These are phyloP conservation scores for Nycticryphes semicollaris DNA, from an alignment of 2,113 vertebrate species.

Conservation along the genomic window DNA sequence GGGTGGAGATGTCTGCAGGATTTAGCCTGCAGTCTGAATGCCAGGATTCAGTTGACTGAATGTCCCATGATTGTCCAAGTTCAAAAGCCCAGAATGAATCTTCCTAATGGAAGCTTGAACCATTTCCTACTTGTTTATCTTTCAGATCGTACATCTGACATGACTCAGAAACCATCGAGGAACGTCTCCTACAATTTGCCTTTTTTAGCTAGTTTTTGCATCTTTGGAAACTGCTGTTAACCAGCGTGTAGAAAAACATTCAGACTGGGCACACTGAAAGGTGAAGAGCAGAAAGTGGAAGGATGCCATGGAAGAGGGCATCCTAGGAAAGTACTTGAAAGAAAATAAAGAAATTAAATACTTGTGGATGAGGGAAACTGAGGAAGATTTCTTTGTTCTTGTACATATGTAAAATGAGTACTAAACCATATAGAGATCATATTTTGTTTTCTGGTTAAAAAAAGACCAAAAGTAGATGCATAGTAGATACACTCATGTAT, in stretches of 20 bases:
- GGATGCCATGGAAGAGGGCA: background rate
- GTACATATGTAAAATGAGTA: background rate
- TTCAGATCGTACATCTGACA: background rate
- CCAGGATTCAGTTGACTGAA: background rate
- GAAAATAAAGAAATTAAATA: background rate
- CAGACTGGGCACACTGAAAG: background rate
- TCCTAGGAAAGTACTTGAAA: background rate
- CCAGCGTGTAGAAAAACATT: background rate
- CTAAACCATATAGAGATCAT: background rate
- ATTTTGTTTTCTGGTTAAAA: background rate
- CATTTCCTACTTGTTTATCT: background rate
- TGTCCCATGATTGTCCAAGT: background rate
- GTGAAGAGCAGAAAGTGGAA: background rate
- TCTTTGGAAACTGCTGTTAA: background rate
- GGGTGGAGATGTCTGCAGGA: background rate
- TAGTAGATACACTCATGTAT: background rate
- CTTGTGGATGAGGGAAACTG: background rate
- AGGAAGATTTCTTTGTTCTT: background rate
- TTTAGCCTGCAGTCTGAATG: background rate
- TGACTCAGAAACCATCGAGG: background rate
- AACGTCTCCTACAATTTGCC: background rate
- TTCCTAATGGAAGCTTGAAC: background rate
- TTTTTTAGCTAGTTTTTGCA: background rate
- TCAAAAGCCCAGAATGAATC: background rate
- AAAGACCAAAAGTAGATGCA: background rate